A percentile compares a stretch with the other conserved stretches of the same genome.
Evolutionary conservation across 2,888 invertebrate genomes (phyloP).

Genomic region (Pheosia gnoma): DNA sequence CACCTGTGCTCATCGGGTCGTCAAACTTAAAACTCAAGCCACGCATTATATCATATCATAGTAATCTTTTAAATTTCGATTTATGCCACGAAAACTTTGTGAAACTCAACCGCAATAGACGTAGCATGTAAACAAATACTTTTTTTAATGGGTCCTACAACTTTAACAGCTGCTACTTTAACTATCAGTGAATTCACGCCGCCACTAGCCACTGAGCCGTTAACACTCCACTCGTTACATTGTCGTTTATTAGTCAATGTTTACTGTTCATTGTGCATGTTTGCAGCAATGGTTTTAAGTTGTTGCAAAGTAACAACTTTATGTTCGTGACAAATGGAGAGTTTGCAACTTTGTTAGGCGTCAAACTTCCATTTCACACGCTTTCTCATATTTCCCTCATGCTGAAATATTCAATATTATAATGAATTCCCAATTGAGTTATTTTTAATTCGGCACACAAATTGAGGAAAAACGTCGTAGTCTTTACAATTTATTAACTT

Average conservation of each 20-base stretch:
- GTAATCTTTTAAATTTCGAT: too few species aligned
- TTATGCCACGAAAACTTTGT: too few species aligned
- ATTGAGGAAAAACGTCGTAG: not conserved
- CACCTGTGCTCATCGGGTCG: too few species aligned
- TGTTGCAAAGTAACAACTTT: not conserved
- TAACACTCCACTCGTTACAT: conserved; percentile 14
- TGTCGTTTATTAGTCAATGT: conserved; percentile 13
- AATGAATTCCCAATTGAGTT: not conserved
- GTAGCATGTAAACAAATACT: too few species aligned
- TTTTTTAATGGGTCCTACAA: too few species aligned
- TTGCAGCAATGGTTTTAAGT: not conserved
- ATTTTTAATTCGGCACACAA: not conserved
- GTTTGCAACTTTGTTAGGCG: too few species aligned
- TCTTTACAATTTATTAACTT: conserved; percentile 1
- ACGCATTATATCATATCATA: too few species aligned
- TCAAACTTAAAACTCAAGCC: too few species aligned
- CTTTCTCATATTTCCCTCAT: too few species aligned
- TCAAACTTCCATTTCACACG: too few species aligned
- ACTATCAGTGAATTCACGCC: not conserved
- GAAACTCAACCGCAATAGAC: too few species aligned
- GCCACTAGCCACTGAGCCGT: not conserved
- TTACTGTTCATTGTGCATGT: conserved; percentile 11
- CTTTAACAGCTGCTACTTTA: too few species aligned
- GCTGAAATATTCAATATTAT: not conserved
- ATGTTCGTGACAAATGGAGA: not conserved